Base-by-base conservation (phyloP, 2,113 vertebrate species). In the Regulus satrapa region DNA sequence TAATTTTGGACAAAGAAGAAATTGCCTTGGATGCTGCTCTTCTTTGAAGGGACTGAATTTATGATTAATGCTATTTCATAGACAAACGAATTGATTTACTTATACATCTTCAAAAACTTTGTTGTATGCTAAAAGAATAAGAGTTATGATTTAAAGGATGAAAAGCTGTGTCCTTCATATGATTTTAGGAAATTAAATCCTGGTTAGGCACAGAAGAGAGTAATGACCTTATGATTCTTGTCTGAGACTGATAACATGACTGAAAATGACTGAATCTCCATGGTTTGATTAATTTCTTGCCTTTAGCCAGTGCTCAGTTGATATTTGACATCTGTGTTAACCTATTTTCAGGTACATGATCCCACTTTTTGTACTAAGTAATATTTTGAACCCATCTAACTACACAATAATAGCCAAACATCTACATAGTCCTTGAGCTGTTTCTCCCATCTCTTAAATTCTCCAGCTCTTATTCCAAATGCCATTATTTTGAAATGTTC, bases 31-130 rank as follows among this genome's bases (percentile, higher is more conserved):
- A 94, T 90, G 88, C 59, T 80, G 10, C 26, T 94, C 17, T 41
- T 76, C 92, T 94, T 96, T 97, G 92, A 95, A 94, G 75, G 58
- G 43, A 51, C 14, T 71, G 73, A 74, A 85, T 88, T 89, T 73
- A 64, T 86, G 34, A 86, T 92, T 92, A 83, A 54, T 63, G 69
- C 66, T 73, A 73, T 88, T 93, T 94, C 67, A 73, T 88, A 95
- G 95, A 92, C 69, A 85, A 89, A 95, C 81, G 66, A 58, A 88
- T 96, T 88, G 26, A 85, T 94, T 93, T 95, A 68, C 49, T 93
- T 19, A 5, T 85, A 46, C 72, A 23, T 73, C 75, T 93, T 96
- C 67, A 90, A 67, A 92, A 95, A 92, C 19, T 31, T 76, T 2
- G 2, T 36, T 92, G 58, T 71, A 20, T 66, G 28, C 79, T 90